Percentiles rank a stretch among this genome's conserved stretches.
Evolutionary conservation across 2,888 invertebrate species (phyloP).

Genomic region (Brachylomia viminalis): DNA sequence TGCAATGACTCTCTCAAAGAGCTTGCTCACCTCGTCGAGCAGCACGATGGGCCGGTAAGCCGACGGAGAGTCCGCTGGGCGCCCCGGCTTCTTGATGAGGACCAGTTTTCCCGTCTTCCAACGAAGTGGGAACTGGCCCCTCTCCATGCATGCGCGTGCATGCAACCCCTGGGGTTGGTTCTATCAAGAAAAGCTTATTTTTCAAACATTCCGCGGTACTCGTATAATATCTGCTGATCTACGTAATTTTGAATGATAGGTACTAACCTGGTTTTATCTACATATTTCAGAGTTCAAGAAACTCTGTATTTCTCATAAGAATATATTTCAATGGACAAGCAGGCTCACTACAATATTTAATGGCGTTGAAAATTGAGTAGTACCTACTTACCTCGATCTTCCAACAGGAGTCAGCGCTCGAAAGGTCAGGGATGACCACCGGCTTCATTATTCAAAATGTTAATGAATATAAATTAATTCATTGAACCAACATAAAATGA

Average conservation of each 20-base stretch:
- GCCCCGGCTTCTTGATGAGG: no score
- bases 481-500: background rate
- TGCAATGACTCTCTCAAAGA: no score
- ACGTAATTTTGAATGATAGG: slow-evolving; percentile 47
- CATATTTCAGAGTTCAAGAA: slow-evolving; percentile 54
- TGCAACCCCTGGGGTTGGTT: slow-evolving; percentile 54
- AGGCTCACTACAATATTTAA: slow-evolving; percentile 45
- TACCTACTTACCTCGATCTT: slow-evolving; percentile 16
- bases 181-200: slow-evolving; percentile 22
- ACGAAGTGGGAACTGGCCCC: no score
- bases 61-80: no score
- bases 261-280: slow-evolving; percentile 39
- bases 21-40: no score
- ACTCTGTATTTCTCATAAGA: slow-evolving; percentile 45
- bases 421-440: slow-evolving; percentile 53
- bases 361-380: slow-evolving; percentile 27
- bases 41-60: no score
- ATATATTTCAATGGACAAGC: slow-evolving; percentile 54
- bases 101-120: no score
- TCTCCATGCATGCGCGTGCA: no score
- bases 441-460: slow-evolving; percentile 22
- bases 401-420: slow-evolving; percentile 26
- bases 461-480: slow-evolving; percentile 28
- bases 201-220: slow-evolving; percentile 25
- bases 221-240: slow-evolving; percentile 30